phyloP scores from a whole-genome alignment of 2,888 invertebrate species.

The Leistus spinibarbis region DNA sequence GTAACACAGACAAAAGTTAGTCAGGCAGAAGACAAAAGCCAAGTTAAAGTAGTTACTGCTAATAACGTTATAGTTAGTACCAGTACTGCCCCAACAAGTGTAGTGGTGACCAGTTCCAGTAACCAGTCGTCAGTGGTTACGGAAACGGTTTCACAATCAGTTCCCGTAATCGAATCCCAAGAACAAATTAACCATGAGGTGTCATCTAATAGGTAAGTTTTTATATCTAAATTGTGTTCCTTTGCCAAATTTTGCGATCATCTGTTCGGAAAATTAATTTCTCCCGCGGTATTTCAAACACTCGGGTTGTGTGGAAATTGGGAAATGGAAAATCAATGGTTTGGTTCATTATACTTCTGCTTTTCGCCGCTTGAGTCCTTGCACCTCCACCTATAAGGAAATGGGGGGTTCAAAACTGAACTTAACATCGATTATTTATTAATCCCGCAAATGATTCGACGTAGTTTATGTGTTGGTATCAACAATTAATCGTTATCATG shows the following conservation, averaged over 20 bases:
- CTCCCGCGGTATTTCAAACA: not conserved
- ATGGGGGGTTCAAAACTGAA: not conserved
- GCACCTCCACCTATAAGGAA: not conserved
- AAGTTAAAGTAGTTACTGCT: conserved; percentile 23
- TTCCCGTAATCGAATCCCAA: not conserved
- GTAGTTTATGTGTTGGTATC: too few species aligned
- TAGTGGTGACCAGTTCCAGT: conserved; percentile 29
- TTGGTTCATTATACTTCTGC: not conserved
- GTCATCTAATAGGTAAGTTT: conserved; percentile 18
- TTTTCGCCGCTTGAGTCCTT: not conserved
- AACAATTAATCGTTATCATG: too few species aligned
- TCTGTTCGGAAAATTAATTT: not conserved
- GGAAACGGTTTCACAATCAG: not conserved
- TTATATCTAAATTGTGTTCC: too few species aligned
- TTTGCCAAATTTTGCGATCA: not conserved
- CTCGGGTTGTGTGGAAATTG: not conserved
- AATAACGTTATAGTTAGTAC: conserved; percentile 33
- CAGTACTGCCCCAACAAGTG: not conserved
- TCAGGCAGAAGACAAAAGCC: conserved; percentile 20
- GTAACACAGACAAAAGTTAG: conserved; percentile 14
- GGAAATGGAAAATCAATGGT: not conserved
- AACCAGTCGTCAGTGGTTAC: not conserved
- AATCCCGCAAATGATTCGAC: not conserved
- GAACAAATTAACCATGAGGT: conserved; percentile 12
- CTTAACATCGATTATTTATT: not conserved